Evolutionary conservation across 2,888 invertebrate species (phyloP).

Genomic region (Xestobium rufovillosum): DNA sequence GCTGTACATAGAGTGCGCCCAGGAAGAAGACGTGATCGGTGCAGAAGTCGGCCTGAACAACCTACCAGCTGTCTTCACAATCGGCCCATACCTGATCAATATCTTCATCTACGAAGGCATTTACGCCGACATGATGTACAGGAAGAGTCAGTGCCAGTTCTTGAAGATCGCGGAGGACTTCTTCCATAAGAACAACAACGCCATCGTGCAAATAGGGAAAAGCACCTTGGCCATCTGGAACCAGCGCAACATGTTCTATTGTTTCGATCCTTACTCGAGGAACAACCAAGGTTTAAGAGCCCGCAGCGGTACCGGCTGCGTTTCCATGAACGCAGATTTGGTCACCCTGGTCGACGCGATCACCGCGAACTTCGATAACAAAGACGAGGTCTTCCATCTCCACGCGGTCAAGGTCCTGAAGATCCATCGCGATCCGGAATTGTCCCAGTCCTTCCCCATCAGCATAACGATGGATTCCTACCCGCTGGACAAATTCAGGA

Average conservation of each 20-base stretch:
- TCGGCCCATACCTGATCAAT: conserved; percentile 52
- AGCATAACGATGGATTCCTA: conserved; percentile 34
- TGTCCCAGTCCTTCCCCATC: conserved; percentile 32
- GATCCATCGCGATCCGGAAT: conserved; percentile 41
- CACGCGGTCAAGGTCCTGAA: conserved; percentile 56
- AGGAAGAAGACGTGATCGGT: conserved; percentile 43
- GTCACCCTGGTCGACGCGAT: conserved; percentile 51
- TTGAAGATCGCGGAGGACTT: conserved; percentile 46
- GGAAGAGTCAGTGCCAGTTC: conserved; percentile 49
- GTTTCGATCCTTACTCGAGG: conserved; percentile 60
- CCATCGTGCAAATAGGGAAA: conserved; percentile 53
- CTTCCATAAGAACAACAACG: conserved; percentile 45
- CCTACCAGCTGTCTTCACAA: conserved; percentile 49
- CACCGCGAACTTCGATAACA: conserved; percentile 47
- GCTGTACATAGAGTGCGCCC: conserved; percentile 47
- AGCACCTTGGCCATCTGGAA: conserved; percentile 55
- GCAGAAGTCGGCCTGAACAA: conserved; percentile 48
- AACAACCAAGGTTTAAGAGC: conserved; percentile 48
- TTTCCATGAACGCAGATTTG: conserved; percentile 55
- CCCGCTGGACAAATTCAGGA: conserved; percentile 34
- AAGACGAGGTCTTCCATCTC: conserved; percentile 47
- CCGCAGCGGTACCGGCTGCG: conserved; percentile 50
- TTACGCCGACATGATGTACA: conserved; percentile 42
- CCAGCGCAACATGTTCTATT: conserved; percentile 55
- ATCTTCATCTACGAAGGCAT: conserved; percentile 51